phyloP scores from a whole-genome alignment of 2,797 vertebrate species.

The Schizopygopsis pylzovi region DNA sequence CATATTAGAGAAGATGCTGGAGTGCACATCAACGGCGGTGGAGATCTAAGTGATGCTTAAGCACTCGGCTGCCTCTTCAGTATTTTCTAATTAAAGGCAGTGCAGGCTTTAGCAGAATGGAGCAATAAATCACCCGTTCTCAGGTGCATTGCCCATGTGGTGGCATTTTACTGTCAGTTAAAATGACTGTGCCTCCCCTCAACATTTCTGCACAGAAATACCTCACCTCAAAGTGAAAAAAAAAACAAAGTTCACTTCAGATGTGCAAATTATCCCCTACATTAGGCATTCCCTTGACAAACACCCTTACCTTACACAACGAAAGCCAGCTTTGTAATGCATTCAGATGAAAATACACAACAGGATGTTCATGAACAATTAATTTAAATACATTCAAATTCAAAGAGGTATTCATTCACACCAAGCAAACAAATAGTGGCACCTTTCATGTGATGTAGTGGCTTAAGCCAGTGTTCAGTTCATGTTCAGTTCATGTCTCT shows the following conservation, averaged over 20 bases:
- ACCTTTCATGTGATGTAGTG: background rate
- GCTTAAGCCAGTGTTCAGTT: too few species aligned
- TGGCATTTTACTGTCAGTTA: conserved; percentile 77
- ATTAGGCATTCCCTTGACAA: background rate
- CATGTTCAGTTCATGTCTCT: too few species aligned
- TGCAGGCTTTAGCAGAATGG: conserved; percentile 74
- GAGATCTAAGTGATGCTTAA: conserved; percentile 76
- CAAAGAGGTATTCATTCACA: background rate
- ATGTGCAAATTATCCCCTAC: background rate
- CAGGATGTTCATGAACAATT: background rate
- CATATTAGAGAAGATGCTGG: conserved; percentile 64
- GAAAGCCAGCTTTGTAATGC: background rate
- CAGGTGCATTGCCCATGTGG: conserved; percentile 77
- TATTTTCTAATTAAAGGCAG: conserved; percentile 85
- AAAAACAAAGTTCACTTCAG: conserved; percentile 15
- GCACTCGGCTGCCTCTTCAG: conserved; percentile 77
- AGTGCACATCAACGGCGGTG: conserved; percentile 66
- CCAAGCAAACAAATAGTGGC: too few species aligned
- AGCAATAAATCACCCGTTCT: conserved; percentile 82
- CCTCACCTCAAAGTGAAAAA: conserved; percentile 15
- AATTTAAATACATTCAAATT: background rate
- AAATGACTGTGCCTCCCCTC: conserved; percentile 71
- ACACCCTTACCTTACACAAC: background rate
- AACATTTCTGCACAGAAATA: conserved; percentile 63
- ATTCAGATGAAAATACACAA: background rate